Evolutionary conservation across 30 jellyfish, hydroid and myxozoan species (phyloP).

Genomic region (Aurelia aurita): DNA sequence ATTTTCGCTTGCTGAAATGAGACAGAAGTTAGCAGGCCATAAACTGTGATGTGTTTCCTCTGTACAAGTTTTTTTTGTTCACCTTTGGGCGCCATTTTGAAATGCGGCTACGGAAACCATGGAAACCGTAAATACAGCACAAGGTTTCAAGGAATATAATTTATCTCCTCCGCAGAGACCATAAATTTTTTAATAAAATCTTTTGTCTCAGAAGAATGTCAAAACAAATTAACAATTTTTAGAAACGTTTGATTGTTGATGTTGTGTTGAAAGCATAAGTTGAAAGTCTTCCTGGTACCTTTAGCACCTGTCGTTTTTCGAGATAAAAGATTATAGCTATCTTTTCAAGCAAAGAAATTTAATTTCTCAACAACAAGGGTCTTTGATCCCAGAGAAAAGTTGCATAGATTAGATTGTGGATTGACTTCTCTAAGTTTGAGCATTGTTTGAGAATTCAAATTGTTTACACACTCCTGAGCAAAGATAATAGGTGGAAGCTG

Average conservation of each 20-base stretch:
- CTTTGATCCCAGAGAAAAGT: too few relatives aligned
- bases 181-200: too few relatives aligned
- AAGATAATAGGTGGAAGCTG: too few relatives aligned
- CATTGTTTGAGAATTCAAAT: too few relatives aligned
- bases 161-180: not conserved
- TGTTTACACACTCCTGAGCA: too few relatives aligned
- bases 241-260: not conserved
- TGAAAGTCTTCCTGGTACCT: not conserved
- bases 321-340: too few relatives aligned
- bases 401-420: too few relatives aligned
- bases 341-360: too few relatives aligned
- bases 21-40: slow-evolving; percentile 72
- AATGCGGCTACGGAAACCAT: slow-evolving; percentile 10
- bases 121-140: slow-evolving; percentile 32
- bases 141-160: slow-evolving; percentile 15
- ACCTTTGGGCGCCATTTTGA: slow-evolving; percentile 55
- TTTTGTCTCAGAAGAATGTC: too few relatives aligned
- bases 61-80: slow-evolving; percentile 2
- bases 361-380: too few relatives aligned
- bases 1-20: slow-evolving; percentile 76
- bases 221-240: too few relatives aligned
- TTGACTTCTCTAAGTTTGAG: too few relatives aligned
- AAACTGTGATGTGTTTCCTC: slow-evolving; percentile 30
- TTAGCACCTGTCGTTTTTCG: not conserved
- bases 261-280: not conserved